A percentile compares a stretch with the other conserved stretches of the same genome.
These are phyloP conservation scores for Atlantisia rogersi DNA, from an alignment of 2,113 vertebrate genomes.

Conservation along the genomic window DNA sequence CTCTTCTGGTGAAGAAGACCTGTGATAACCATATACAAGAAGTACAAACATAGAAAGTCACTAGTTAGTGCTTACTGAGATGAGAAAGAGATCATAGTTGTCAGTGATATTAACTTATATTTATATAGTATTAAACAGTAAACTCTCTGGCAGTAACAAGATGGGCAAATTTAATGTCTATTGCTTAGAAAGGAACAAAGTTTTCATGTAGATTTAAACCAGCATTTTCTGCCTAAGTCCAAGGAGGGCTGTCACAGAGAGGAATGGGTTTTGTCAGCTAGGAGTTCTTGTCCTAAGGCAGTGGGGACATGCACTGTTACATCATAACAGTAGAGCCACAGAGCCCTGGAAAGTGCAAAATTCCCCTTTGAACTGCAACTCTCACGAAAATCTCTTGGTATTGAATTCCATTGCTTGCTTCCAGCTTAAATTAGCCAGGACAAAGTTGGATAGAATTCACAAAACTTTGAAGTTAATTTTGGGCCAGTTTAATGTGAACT, in stretches of 20 bases:
- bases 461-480: constrained; percentile 15
- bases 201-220: background rate
- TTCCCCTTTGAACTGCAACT: background rate
- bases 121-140: background rate
- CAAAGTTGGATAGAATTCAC: background rate
- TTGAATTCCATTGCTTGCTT: background rate
- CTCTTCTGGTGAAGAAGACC: background rate
- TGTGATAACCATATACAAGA: background rate
- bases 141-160: background rate
- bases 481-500: background rate
- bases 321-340: background rate
- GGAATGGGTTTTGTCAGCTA: background rate
- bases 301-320: background rate
- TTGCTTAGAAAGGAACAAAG: background rate
- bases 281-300: background rate
- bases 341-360: background rate
- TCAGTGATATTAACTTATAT: background rate
- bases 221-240: background rate
- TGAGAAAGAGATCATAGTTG: background rate
- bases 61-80: background rate
- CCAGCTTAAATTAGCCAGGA: background rate
- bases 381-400: background rate
- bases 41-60: background rate
- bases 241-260: background rate
- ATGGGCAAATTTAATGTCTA: background rate